phyloP scores from a whole-genome alignment of 1,140 invertebrate genomes.

The Drosophila punjabiensis region DNA sequence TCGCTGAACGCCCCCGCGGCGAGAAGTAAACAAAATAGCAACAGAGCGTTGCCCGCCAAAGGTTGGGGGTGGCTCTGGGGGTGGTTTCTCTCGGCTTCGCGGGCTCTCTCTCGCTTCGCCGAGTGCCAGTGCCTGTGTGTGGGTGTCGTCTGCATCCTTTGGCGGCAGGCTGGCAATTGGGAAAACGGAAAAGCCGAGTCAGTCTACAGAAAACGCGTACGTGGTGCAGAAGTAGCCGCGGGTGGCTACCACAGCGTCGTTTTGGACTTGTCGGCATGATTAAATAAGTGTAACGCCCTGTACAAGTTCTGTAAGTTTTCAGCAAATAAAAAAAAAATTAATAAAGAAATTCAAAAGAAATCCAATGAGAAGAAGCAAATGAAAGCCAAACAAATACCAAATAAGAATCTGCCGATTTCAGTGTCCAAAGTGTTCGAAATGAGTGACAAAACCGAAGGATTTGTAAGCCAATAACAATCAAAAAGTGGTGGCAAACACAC shows the following conservation, averaged over 20 bases:
- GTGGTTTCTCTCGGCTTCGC: conserved; percentile 45
- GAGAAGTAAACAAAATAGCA: conserved; percentile 83
- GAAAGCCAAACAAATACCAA: conserved; percentile 50
- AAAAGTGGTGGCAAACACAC: conserved; percentile 57
- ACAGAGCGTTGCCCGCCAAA: conserved; percentile 67
- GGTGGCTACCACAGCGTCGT: conserved; percentile 85
- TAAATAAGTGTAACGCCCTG: conserved; percentile 85
- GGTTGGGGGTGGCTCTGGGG: conserved; percentile 41
- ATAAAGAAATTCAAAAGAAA: conserved; percentile 34
- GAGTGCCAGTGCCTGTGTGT: conserved; percentile 26
- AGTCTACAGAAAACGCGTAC: conserved; percentile 85
- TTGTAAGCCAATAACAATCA: conserved; percentile 66
- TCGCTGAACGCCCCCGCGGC: conserved; percentile 51
- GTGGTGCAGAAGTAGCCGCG: conserved; percentile 85
- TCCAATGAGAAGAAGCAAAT: conserved; percentile 23
- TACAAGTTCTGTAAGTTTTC: conserved; percentile 85
- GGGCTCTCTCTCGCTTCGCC: conserved; percentile 17
- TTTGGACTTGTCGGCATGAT: conserved; percentile 85
- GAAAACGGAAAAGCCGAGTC: conserved; percentile 83
- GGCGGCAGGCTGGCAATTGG: conserved; percentile 63
- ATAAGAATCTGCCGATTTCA: conserved; percentile 50
- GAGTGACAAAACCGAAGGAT: conserved; percentile 43
- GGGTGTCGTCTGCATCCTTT: conserved; percentile 73
- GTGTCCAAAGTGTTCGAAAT: conserved; percentile 61
- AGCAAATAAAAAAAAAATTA: conserved; percentile 35